Evolutionary conservation across 2,888 invertebrate species (phyloP), one percentile per base, ranked within the genome.

Genomic region (Suillia variegata): DNA sequence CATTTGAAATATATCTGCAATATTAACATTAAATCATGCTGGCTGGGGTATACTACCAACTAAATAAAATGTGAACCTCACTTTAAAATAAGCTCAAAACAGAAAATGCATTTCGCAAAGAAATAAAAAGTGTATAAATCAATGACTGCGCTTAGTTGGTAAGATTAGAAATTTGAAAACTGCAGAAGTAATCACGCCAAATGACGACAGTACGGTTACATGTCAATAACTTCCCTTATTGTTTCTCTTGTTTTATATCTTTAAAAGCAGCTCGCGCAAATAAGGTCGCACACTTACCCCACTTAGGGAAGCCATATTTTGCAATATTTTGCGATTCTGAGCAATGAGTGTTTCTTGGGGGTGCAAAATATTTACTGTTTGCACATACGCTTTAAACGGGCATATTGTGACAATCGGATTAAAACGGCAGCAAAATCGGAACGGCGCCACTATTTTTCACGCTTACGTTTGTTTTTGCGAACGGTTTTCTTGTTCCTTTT

Each of bases 401-500:
- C 18, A 42, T 51, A 24, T 21, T 56, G 65, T 59, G 59, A 52
- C 74, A 75, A 77, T 77, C 74, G 76, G 77, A 76, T 75, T 75
- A 75, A 58, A 63, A 58, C 62, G 55, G 56, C 61, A 53, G 21
- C 51, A 31, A 63, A 59, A 59, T 13, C 62, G 61, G 61, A 53
- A 61, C 59, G 62, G 53, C 61, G 59, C 57, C 62, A 45, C 17
- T 49, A 45, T 3, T 45, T 38, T 38, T 38, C 31, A 31, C 12
- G 12, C 31, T 8, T 31, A 31, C 31, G 6, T 26, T 5, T 26
- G 10, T 26, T 26, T 26, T 26, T 26, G 26, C 26, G 10, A 26
- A 10, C 38, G 38, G 10, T 38, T n/a, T n/a, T 38, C 10, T 38
- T 38, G n/a, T n/a, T 4, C 38, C 38, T 8, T 38, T 31, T 31